Evolutionary conservation across 2,113 vertebrate species (phyloP).

Genomic region (Patagioenas fasciata): DNA sequence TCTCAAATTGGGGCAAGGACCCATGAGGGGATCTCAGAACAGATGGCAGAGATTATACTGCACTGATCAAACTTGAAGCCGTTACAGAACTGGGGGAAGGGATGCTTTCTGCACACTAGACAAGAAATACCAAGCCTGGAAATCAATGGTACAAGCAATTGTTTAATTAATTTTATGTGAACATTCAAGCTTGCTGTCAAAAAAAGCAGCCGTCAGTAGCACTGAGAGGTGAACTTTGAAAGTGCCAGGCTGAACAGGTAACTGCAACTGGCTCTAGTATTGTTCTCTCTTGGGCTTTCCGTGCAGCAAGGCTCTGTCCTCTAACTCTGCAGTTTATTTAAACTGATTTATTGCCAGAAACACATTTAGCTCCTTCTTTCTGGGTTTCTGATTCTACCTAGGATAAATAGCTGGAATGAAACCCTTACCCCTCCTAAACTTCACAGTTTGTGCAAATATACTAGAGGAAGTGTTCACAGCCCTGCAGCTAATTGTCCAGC

Average conservation of each 20-base stretch:
- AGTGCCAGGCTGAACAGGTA: not conserved
- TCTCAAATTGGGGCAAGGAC: not conserved
- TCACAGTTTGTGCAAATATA: not conserved
- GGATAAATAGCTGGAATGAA: not conserved
- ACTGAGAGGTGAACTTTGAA: not conserved
- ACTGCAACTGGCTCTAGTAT: not conserved
- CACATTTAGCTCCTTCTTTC: not conserved
- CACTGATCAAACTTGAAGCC: not conserved
- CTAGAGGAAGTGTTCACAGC: not conserved
- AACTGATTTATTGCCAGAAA: not conserved
- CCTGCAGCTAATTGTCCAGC: not conserved
- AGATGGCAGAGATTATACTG: not conserved
- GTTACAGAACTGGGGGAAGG: not conserved
- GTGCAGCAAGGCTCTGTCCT: not conserved
- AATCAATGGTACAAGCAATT: not conserved
- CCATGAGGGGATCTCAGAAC: not conserved
- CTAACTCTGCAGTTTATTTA: not conserved
- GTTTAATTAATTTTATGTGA: not conserved
- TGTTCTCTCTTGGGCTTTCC: not conserved
- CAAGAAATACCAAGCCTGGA: not conserved
- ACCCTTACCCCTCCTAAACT: not conserved
- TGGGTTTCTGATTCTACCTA: not conserved
- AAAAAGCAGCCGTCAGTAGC: not conserved
- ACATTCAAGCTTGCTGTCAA: not conserved
- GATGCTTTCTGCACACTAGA: not conserved